Conservation (phyloP, 2,888 invertebrate species). For the Metacarcinus magister region DNA sequence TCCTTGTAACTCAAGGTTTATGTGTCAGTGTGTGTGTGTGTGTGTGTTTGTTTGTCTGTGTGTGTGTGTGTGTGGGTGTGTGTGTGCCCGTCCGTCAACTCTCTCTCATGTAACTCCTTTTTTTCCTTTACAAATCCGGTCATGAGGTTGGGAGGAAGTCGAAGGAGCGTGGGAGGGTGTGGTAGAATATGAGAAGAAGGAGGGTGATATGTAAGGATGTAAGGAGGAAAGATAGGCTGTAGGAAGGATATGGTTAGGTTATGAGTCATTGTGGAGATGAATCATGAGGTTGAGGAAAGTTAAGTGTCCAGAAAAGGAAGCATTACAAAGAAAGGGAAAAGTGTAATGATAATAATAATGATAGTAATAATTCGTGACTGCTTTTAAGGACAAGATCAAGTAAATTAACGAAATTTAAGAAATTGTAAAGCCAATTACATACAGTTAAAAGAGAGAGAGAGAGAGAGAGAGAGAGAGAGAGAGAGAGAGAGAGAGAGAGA, state of each 20-base stretch:
- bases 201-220: neutral
- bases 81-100: neutral
- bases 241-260: neutral
- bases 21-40: constrained; percentile 26
- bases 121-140: neutral
- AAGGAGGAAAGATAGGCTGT: neutral
- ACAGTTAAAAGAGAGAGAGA: no score
- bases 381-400: no score
- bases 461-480: no score
- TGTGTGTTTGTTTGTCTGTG: neutral
- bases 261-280: neutral
- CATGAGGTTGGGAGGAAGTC: neutral
- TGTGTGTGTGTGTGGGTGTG: constrained; percentile 13
- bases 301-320: neutral
- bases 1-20: neutral
- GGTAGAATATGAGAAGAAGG: neutral
- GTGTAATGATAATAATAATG: neutral
- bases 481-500: neutral
- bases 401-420: no score
- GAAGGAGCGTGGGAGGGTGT: neutral
- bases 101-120: neutral
- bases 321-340: no score
- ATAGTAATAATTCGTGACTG: neutral
- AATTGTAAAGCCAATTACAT: no score
- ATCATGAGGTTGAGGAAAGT: neutral